phyloP scores from a whole-genome alignment of 2,113 vertebrate genomes.

The Vidua macroura region DNA sequence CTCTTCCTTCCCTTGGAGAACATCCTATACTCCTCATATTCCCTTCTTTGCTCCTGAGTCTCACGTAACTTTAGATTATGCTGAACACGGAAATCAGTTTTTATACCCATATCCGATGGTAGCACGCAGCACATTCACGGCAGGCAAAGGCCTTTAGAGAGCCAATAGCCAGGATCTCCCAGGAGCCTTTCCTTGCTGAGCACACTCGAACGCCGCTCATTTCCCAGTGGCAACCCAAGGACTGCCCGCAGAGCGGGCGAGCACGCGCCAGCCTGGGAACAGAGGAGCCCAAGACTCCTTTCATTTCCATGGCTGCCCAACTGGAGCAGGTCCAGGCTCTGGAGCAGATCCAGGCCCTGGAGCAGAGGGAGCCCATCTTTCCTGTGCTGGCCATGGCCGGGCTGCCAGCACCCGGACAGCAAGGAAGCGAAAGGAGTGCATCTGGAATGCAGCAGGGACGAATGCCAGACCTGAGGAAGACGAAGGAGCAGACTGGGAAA shows the following conservation, averaged over 20 bases:
- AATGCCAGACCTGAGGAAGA: not conserved
- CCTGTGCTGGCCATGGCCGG: accelerated
- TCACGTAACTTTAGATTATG: slow-evolving; percentile 2
- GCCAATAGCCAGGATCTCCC: not conserved
- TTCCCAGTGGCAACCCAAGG: not conserved
- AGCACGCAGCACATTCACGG: not conserved
- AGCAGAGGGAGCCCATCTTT: not conserved
- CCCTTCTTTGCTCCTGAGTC: not conserved
- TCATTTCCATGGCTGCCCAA: not conserved
- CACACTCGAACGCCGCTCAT: accelerated
- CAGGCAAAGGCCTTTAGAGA: not conserved
- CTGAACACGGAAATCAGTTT: not conserved
- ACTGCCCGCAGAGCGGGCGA: accelerated
- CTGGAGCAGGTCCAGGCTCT: not conserved
- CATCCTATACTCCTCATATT: not conserved
- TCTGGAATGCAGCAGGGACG: not conserved
- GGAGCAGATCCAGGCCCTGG: not conserved
- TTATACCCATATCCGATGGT: not conserved
- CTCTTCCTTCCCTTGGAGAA: not conserved
- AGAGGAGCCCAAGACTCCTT: not conserved
- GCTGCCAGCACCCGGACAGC: not conserved
- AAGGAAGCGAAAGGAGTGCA: not conserved
- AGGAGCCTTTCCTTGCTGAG: not conserved
- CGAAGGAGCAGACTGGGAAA: not conserved
- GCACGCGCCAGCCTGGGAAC: not conserved